These are phyloP conservation scores for Thumatha senex DNA, from an alignment of 2,888 invertebrate species.

Conservation along the genomic window DNA sequence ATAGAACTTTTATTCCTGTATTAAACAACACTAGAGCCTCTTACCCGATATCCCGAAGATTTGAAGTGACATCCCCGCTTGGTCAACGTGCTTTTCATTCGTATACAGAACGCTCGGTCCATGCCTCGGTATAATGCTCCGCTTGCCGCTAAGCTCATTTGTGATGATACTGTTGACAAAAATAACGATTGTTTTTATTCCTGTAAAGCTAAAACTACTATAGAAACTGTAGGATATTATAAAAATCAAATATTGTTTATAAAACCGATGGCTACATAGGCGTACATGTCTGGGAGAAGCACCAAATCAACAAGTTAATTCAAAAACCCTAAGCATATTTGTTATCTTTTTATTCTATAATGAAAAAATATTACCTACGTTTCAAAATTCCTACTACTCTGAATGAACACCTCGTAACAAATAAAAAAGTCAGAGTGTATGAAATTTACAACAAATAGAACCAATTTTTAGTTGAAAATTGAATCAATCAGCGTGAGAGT, in stretches of 20 bases:
- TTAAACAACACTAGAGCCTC: constrained; percentile 40
- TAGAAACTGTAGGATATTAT: no score
- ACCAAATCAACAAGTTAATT: no score
- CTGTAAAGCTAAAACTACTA: no score
- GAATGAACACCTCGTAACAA: constrained; percentile 1
- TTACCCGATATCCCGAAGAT: constrained; percentile 97
- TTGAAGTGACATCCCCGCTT: constrained; percentile 99
- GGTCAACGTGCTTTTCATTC: constrained; percentile 99
- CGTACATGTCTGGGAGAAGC: no score
- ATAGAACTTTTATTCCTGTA: no score
- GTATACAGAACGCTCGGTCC: constrained; percentile 96
- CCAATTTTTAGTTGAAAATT: constrained; percentile 44
- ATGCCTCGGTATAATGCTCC: constrained; percentile 91
- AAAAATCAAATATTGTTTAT: no score
- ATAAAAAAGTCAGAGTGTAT: constrained; percentile 16
- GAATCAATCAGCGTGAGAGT: constrained; percentile 48
- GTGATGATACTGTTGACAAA: constrained; percentile 88
- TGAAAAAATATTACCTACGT: background rate
- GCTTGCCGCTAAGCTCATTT: constrained; percentile 90
- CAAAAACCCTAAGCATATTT: no score
- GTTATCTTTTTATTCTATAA: no score
- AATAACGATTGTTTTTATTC: background rate
- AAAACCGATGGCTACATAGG: no score
- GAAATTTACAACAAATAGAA: constrained; percentile 37
- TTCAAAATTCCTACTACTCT: background rate